Evolutionary conservation across 2,888 invertebrate genomes (phyloP).

Genomic region (Rhabditophanes sp.): DNA sequence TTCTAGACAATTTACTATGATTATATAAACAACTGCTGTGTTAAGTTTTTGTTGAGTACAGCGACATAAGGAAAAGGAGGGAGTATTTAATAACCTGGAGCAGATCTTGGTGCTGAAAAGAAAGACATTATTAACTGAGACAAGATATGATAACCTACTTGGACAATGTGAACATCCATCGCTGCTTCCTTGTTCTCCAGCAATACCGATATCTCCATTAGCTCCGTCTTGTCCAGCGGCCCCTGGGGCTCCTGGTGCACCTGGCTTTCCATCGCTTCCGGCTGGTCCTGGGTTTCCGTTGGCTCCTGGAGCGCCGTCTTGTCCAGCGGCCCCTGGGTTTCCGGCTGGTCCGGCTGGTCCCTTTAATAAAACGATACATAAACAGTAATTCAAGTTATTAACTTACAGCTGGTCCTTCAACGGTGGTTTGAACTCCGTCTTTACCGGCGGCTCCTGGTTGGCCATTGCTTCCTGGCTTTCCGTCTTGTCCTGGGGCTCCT

Average conservation of each 20-base stretch:
- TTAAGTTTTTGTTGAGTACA: no score
- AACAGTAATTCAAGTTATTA: no score
- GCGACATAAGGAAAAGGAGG: no score
- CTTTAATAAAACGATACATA: no score
- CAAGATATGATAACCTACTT: neutral
- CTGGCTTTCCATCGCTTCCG: constrained; percentile 5
- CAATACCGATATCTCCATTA: constrained; percentile 5
- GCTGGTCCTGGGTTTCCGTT: constrained; percentile 4
- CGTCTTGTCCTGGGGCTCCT: constrained; percentile 4
- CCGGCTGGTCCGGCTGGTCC: constrained; percentile 3
- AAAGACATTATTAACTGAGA: neutral
- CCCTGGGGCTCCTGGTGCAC: constrained; percentile 6
- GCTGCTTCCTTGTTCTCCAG: constrained; percentile 4
- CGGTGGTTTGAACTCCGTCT: no score
- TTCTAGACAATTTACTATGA: no score
- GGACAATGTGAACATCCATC: no score
- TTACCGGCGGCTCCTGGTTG: constrained; percentile 4
- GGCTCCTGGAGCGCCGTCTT: constrained; percentile 3
- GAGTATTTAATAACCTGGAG: constrained; percentile 5
- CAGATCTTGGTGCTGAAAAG: constrained; percentile 5
- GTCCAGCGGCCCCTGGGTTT: constrained; percentile 6
- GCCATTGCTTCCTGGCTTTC: constrained; percentile 1
- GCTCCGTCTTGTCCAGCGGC: constrained; percentile 5
- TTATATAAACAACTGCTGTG: no score
- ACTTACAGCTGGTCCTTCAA: no score